Conservation (phyloP, 2,797 vertebrate species). For the Selene dorsalis region DNA sequence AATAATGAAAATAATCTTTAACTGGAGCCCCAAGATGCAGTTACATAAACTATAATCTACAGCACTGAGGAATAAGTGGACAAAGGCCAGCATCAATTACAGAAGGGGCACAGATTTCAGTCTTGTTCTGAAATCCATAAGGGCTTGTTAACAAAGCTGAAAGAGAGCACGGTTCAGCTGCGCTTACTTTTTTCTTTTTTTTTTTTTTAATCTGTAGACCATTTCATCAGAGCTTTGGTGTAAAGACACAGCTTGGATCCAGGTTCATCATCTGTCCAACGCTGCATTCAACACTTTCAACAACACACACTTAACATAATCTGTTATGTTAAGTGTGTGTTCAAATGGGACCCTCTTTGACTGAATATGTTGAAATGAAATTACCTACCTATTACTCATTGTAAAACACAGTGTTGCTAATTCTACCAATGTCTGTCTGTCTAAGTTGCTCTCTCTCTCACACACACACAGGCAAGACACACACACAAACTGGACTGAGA, state of each 20-base stretch:
- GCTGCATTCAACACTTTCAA: slow-evolving; percentile 39
- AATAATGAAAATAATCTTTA: background rate
- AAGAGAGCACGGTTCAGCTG: slow-evolving; percentile 42
- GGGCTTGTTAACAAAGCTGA: slow-evolving; percentile 69
- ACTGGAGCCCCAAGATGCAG: background rate
- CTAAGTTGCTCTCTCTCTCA: background rate
- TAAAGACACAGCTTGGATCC: slow-evolving; percentile 28
- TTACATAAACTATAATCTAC: slow-evolving; percentile 13
- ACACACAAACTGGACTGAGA: slow-evolving; percentile 56
- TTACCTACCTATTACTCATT: slow-evolving; percentile 26
- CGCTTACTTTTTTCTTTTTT: slow-evolving; percentile 18
- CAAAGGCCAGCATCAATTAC: slow-evolving; percentile 43
- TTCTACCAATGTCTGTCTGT: slow-evolving; percentile 40
- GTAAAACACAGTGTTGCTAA: slow-evolving; percentile 48
- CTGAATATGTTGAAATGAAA: slow-evolving; percentile 32
- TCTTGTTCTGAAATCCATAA: slow-evolving; percentile 60
- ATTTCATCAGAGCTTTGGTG: slow-evolving; percentile 22
- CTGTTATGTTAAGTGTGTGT: background rate
- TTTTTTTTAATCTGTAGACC: slow-evolving; percentile 19
- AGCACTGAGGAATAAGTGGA: slow-evolving; percentile 31
- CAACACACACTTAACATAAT: slow-evolving; percentile 23
- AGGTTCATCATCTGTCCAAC: slow-evolving; percentile 23
- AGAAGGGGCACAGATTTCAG: slow-evolving; percentile 26
- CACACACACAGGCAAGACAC: slow-evolving; percentile 5
- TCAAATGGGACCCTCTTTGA: background rate